These are phyloP conservation scores for Ciona savignyi DNA, from an alignment of 23 tunicate species.

Conservation along the genomic window DNA sequence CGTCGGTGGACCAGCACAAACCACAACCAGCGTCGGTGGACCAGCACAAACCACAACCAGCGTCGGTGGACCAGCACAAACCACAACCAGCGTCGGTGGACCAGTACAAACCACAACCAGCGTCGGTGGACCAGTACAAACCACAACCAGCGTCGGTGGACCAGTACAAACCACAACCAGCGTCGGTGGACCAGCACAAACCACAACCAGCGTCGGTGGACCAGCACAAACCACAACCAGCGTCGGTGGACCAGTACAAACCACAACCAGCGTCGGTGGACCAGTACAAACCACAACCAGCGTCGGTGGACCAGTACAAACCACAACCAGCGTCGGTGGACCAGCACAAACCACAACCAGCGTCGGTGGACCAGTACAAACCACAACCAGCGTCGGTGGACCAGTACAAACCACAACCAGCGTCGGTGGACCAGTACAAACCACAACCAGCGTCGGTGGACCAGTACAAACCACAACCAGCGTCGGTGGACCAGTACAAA, in stretches of 20 bases:
- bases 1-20: slow-evolving; percentile 8
- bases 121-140: slow-evolving; percentile 8
- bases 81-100: slow-evolving; percentile 15
- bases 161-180: slow-evolving; percentile 1
- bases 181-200: not conserved
- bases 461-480: not conserved
- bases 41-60: slow-evolving; percentile 3
- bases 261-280: slow-evolving; percentile 17
- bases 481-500: not conserved
- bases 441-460: not conserved
- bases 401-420: slow-evolving; percentile 1
- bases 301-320: slow-evolving; percentile 3
- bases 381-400: slow-evolving; percentile 15
- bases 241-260: slow-evolving; percentile 11
- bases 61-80: slow-evolving; percentile 6
- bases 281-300: slow-evolving; percentile 9
- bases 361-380: slow-evolving; percentile 8
- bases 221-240: not conserved
- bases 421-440: not conserved
- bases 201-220: slow-evolving; percentile 6
- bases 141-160: slow-evolving; percentile 15
- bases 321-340: slow-evolving; percentile 4
- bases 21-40: slow-evolving; percentile 17
- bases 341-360: slow-evolving; percentile 3
- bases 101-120: slow-evolving; percentile 1